A percentile compares a stretch with the other conserved stretches of the same genome.
These are phyloP conservation scores for Pentalonia nigronervosa DNA, from an alignment of 1,140 invertebrate genomes.

Conservation along the genomic window DNA sequence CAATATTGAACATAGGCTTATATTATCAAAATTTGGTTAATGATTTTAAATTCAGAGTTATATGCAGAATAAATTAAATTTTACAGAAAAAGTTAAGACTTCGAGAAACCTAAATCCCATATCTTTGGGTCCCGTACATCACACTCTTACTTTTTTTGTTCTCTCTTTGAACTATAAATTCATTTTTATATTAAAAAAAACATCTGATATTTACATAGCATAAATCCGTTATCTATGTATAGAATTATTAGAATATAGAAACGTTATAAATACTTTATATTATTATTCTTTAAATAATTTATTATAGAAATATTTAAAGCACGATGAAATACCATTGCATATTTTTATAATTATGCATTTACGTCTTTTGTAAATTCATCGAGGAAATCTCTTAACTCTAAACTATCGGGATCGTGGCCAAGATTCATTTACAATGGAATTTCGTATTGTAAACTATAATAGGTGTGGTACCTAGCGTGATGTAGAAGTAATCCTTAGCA, in stretches of 20 bases:
- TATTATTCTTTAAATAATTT: no score
- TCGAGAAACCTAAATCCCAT: background rate
- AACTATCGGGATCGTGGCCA: background rate
- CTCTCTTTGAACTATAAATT: background rate
- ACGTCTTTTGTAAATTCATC: background rate
- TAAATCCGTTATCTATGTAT: no score
- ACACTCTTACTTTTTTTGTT: background rate
- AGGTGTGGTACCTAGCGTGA: background rate
- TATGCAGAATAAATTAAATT: no score
- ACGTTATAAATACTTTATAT: no score
- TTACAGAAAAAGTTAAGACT: no score
- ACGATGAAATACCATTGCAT: background rate
- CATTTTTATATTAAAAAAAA: no score
- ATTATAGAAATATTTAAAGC: no score
- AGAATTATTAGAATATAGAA: no score
- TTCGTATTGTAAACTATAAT: background rate
- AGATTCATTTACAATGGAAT: background rate
- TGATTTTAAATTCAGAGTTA: no score
- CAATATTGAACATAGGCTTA: no score
- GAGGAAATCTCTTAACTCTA: background rate
- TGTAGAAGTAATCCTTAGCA: background rate
- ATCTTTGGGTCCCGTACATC: background rate
- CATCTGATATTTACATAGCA: no score
- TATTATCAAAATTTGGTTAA: no score
- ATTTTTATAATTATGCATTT: background rate